phyloP scores from a whole-genome alignment of 2,113 vertebrate genomes.

The Theropithecus gelada region DNA sequence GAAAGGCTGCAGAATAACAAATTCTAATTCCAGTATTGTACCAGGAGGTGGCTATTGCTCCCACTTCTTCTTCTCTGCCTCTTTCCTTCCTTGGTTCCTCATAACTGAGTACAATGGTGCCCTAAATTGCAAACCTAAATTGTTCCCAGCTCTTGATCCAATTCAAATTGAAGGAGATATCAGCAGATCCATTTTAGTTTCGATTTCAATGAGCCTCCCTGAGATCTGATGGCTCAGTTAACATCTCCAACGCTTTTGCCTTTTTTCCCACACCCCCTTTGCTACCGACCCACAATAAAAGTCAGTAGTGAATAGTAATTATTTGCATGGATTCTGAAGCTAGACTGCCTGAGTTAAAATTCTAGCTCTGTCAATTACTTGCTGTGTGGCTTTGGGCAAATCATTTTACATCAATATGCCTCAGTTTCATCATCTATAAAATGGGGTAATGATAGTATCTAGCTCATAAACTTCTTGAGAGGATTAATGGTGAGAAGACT shows the following conservation, averaged over 20 bases:
- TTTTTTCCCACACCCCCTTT: constrained; percentile 13
- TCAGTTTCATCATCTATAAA: constrained; percentile 51
- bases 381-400: neutral
- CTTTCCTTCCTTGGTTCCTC: neutral
- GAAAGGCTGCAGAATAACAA: neutral
- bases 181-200: constrained; percentile 15
- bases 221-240: neutral
- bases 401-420: constrained; percentile 16
- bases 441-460: constrained; percentile 56
- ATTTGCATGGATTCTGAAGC: neutral
- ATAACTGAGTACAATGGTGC: neutral
- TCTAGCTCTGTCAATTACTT: neutral
- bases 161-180: neutral
- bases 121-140: neutral
- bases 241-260: neutral
- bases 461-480: constrained; percentile 61
- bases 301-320: neutral
- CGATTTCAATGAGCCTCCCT: neutral
- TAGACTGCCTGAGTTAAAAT: neutral
- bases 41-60: neutral
- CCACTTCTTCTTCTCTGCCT: neutral
- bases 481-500: constrained; percentile 66
- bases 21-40: neutral
- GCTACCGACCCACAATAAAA: neutral
- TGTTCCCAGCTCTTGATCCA: neutral